Conservation (phyloP, 2,888 invertebrate species). For the Eupsilia transversa region DNA sequence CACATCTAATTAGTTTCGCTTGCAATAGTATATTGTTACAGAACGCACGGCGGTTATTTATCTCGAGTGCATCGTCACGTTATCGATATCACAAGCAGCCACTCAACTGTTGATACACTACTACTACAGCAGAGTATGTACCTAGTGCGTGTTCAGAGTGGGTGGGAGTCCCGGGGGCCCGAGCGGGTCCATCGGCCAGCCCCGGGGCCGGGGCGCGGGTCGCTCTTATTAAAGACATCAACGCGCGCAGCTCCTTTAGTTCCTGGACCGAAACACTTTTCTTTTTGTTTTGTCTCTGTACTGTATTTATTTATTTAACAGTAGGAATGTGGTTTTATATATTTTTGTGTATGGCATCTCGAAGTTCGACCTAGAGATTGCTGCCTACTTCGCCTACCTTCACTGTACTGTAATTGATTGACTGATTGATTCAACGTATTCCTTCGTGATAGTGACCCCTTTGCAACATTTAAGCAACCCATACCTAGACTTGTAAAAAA, state of each 20-base stretch:
- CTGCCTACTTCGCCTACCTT: neutral
- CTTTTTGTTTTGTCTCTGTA: neutral
- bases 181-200: no score
- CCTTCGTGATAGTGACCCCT: no score
- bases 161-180: neutral
- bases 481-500: no score
- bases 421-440: no score
- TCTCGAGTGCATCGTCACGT: conserved; percentile 11
- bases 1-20: conserved; percentile 42
- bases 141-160: no score
- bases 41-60: conserved; percentile 7
- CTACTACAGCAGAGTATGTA: neutral
- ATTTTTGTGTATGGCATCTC: neutral
- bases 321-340: neutral
- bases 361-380: neutral
- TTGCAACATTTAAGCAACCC: no score
- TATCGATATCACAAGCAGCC: conserved; percentile 14
- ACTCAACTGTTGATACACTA: neutral
- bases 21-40: conserved; percentile 2
- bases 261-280: neutral
- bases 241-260: conserved; percentile 39
- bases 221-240: conserved; percentile 52
- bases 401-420: no score
- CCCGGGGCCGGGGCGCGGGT: neutral
- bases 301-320: neutral